Evolutionary conservation across 92 coral and sea anemone species (phyloP).

Genomic region (Epizoanthus illoricatus): DNA sequence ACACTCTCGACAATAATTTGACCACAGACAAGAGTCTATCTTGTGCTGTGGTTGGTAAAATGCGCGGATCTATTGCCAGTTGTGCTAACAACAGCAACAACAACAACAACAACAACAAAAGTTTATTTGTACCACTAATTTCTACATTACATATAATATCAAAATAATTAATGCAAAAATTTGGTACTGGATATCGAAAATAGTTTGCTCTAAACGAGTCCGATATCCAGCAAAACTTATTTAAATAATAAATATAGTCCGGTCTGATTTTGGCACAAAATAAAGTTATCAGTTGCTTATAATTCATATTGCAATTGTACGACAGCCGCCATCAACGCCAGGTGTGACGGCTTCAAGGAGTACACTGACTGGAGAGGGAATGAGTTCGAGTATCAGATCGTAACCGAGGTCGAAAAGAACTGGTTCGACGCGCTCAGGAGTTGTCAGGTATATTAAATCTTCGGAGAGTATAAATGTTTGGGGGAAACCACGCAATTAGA

Average conservation of each 20-base stretch:
- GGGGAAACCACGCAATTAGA: background rate
- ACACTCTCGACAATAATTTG: too few relatives aligned
- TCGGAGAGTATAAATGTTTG: background rate
- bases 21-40: too few relatives aligned
- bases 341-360: conserved; percentile 53
- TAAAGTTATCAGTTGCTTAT: background rate
- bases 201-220: too few relatives aligned
- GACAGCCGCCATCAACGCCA: conserved; percentile 49
- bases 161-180: too few relatives aligned
- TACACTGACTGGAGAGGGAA: conserved; percentile 44
- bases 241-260: too few relatives aligned
- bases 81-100: too few relatives aligned
- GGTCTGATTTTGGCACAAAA: too few relatives aligned
- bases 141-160: too few relatives aligned
- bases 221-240: too few relatives aligned
- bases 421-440: conserved; percentile 71
- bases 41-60: background rate
- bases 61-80: background rate
- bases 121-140: too few relatives aligned
- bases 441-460: conserved; percentile 49
- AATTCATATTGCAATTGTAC: background rate
- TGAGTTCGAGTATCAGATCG: conserved; percentile 55
- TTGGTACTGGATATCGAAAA: too few relatives aligned
- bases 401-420: conserved; percentile 50
- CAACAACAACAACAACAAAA: too few relatives aligned